A percentile compares a stretch with the other conserved stretches of the same genome.
phyloP scores from a whole-genome alignment of 1,140 invertebrate genomes.

The Spodoptera litura region DNA sequence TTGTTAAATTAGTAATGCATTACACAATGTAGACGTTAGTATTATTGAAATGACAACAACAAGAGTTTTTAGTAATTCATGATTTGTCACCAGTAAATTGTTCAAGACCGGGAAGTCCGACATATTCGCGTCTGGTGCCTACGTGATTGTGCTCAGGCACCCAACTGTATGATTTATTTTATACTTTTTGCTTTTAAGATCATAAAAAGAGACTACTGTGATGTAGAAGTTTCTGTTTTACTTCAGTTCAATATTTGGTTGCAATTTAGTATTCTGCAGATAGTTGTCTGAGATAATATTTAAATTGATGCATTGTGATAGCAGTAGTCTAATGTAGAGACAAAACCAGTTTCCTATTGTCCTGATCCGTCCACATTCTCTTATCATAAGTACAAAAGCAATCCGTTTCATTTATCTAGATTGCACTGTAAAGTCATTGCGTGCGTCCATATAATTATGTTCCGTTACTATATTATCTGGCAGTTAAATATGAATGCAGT shows the following conservation, averaged over 20 bases:
- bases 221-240: not conserved
- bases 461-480: conserved; percentile 39
- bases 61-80: not conserved
- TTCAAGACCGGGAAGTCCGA: conserved; percentile 1
- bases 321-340: not conserved
- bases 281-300: no score
- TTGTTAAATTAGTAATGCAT: not conserved
- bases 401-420: conserved; percentile 28
- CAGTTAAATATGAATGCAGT: conserved; percentile 36
- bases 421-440: not conserved
- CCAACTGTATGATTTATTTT: not conserved
- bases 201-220: not conserved
- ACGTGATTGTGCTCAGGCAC: conserved; percentile 13
- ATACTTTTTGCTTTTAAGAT: not conserved
- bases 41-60: no score
- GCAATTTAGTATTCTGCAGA: no score
- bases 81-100: conserved; percentile 3
- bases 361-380: not conserved
- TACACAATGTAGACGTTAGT: no score
- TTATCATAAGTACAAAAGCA: conserved; percentile 15
- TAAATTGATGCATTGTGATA: no score
- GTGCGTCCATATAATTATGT: conserved; percentile 3
- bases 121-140: conserved; percentile 2
- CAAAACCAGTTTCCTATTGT: not conserved
- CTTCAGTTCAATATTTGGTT: no score